phyloP scores from a whole-genome alignment of 2,113 vertebrate species.

The Clarias gariepinus region DNA sequence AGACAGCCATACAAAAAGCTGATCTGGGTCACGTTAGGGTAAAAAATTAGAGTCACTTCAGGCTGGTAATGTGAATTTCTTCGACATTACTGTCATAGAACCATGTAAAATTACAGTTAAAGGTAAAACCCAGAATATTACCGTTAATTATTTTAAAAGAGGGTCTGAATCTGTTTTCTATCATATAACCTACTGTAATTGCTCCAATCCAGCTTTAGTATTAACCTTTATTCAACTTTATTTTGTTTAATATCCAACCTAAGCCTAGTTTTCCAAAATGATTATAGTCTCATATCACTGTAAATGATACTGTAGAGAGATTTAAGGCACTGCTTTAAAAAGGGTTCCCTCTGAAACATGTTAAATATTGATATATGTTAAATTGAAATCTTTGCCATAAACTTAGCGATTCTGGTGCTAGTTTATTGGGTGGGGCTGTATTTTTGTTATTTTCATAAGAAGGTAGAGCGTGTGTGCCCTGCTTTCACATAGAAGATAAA shows the following conservation, averaged over 20 bases:
- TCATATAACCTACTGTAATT: background rate
- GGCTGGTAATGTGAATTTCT: no score
- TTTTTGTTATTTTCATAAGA: background rate
- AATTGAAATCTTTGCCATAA: background rate
- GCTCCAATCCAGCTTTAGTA: background rate
- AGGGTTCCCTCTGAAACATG: background rate
- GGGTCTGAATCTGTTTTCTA: background rate
- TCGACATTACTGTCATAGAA: no score
- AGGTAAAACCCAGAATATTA: background rate
- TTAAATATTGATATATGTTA: background rate
- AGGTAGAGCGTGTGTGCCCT: background rate
- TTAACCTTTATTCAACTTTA: background rate
- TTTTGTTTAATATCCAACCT: background rate
- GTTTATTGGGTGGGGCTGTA: background rate
- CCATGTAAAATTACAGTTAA: background rate
- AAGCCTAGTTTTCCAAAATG: background rate
- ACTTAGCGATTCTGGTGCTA: background rate
- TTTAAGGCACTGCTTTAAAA: background rate
- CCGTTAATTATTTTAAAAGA: background rate
- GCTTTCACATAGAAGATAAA: background rate
- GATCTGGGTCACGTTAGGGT: no score
- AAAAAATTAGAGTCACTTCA: no score
- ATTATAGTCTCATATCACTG: background rate
- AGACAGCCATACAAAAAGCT: no score
- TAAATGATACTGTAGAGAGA: background rate